These are phyloP conservation scores for Acestrorhynchus altus DNA, from an alignment of 2,797 vertebrate species.

Conservation along the genomic window DNA sequence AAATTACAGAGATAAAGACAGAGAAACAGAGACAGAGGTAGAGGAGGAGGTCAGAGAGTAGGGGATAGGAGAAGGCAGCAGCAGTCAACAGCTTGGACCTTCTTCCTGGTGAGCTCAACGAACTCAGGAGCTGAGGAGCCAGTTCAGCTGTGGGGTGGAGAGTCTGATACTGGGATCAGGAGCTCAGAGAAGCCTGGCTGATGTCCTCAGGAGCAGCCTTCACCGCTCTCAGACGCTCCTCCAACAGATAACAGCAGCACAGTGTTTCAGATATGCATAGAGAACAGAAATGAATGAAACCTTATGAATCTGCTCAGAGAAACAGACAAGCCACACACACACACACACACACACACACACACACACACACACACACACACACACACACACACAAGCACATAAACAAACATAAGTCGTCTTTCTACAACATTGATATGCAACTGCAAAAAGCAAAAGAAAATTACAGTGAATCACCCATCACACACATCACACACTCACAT, in stretches of 20 bases:
- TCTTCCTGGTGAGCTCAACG: not conserved
- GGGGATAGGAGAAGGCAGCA: not conserved
- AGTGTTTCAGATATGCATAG: not conserved
- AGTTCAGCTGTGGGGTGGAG: not conserved
- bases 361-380: not conserved
- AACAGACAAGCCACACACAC: not conserved
- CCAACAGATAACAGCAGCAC: not conserved
- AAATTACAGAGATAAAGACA: not conserved
- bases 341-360: not conserved
- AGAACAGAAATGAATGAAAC: slow-evolving; percentile 6
- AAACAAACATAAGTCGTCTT: no score
- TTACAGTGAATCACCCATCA: no score
- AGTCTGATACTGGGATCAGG: not conserved
- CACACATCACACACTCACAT: no score
- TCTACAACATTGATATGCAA: no score
- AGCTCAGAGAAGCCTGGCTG: not conserved
- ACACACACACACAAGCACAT: no score
- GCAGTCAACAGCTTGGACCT: not conserved
- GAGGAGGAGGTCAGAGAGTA: slow-evolving; percentile 7
- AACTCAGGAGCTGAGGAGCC: not conserved
- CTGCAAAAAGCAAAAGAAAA: no score
- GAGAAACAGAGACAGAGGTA: not conserved
- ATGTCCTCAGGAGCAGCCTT: not conserved
- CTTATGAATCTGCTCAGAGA: slow-evolving; percentile 27
- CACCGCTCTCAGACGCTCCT: not conserved